A percentile compares a stretch with the other conserved stretches of the same genome.
Evolutionary conservation across 92 coral and sea anemone genomes (phyloP).

Genomic region (Hydrozoanthus gracilis): DNA sequence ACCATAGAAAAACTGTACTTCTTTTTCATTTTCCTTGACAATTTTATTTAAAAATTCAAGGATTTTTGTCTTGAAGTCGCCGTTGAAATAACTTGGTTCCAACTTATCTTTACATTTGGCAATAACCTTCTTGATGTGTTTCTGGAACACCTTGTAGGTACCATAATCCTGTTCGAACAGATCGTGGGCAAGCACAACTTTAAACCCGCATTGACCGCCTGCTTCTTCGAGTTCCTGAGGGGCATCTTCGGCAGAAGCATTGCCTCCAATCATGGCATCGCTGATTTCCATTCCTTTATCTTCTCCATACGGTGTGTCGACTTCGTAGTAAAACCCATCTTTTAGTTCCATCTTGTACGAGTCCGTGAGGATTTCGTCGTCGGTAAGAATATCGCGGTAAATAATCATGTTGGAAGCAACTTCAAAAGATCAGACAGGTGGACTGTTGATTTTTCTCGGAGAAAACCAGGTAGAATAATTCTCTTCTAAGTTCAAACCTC

Average conservation of each 20-base stretch:
- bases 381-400: conserved; percentile 53
- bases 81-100: neutral
- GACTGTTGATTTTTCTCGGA: neutral
- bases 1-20: conserved; percentile 47
- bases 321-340: conserved; percentile 48
- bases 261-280: conserved; percentile 61
- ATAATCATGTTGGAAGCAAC: conserved; percentile 37
- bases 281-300: conserved; percentile 27
- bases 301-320: neutral
- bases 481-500: neutral
- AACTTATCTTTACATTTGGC: neutral
- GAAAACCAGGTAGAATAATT: neutral
- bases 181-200: conserved; percentile 46
- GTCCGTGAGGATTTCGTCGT: conserved; percentile 58
- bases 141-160: conserved; percentile 2
- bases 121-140: conserved; percentile 14
- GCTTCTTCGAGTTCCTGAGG: conserved; percentile 20
- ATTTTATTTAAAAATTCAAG: neutral
- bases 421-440: neutral
- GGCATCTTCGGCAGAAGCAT: conserved; percentile 58
- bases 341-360: conserved; percentile 41
- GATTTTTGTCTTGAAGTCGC: conserved; percentile 34
- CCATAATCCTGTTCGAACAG: conserved; percentile 10
- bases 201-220: conserved; percentile 17
- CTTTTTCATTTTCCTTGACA: neutral